A percentile compares a stretch with the other conserved stretches of the same genome.
Conservation (phyloP, 2,797 vertebrate genomes). For the Coluber constrictor region DNA sequence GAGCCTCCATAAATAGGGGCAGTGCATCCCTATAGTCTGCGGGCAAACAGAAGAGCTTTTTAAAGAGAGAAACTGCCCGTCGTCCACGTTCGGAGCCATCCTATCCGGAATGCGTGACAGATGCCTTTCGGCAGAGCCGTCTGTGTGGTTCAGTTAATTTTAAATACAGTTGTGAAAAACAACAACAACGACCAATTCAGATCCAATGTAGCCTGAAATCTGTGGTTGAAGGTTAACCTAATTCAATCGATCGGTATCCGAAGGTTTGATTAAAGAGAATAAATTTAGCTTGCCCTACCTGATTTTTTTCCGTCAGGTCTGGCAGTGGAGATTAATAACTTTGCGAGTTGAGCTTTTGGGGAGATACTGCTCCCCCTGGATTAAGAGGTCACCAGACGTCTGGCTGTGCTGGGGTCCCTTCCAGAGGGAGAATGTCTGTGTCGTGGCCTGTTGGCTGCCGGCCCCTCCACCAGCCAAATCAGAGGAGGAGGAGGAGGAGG, state of each 20-base stretch:
- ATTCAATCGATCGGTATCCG: background rate
- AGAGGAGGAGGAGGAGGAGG: no score
- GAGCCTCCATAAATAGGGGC: background rate
- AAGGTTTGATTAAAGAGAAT: background rate
- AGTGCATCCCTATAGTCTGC: background rate
- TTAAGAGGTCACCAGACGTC: background rate
- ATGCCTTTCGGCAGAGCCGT: background rate
- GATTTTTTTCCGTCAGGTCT: background rate
- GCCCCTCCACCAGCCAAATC: no score
- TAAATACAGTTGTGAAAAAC: background rate
- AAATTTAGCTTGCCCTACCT: background rate
- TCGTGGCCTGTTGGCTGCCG: no score
- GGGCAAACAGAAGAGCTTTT: background rate
- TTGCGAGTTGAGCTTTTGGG: background rate
- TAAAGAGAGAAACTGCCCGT: background rate
- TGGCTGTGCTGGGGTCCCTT: background rate
- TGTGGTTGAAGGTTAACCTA: background rate
- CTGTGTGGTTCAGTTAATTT: background rate
- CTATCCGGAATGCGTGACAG: accelerated
- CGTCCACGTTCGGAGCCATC: background rate
- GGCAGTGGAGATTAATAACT: background rate
- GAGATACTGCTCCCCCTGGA: background rate
- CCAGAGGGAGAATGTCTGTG: background rate
- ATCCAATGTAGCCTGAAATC: background rate
- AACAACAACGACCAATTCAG: background rate